phyloP scores from a whole-genome alignment of 2,113 vertebrate genomes.

The Rhinoderma darwinii region DNA sequence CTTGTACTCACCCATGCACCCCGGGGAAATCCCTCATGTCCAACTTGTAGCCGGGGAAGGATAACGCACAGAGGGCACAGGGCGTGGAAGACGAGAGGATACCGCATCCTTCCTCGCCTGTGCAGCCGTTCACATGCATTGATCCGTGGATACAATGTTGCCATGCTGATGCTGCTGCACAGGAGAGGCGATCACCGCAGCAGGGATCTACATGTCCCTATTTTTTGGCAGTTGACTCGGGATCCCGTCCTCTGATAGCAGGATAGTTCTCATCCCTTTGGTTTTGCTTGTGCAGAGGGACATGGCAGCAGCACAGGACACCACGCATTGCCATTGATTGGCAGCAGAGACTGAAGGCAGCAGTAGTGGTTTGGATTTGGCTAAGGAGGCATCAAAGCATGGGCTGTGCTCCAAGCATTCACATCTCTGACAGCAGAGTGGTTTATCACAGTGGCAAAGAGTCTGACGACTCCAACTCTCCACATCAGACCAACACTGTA shows the following conservation, averaged over 20 bases:
- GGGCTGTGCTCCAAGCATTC: conserved; percentile 98
- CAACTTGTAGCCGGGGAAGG: conserved; percentile 18
- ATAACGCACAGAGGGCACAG: conserved; percentile 23
- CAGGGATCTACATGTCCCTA: not conserved
- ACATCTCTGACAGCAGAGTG: conserved; percentile 88
- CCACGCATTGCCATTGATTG: conserved; percentile 1
- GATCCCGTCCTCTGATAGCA: not conserved
- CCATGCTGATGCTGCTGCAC: conserved; percentile 53
- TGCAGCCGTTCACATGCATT: not conserved
- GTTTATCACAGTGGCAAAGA: conserved; percentile 89
- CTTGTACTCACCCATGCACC: conserved; percentile 16
- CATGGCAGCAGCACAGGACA: conserved; percentile 2
- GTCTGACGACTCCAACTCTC: conserved; percentile 87
- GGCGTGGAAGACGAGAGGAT: conserved; percentile 27
- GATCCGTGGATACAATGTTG: conserved; percentile 43
- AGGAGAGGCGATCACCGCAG: not conserved
- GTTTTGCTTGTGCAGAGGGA: not conserved
- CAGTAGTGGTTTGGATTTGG: conserved; percentile 8
- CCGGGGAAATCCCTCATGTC: not conserved
- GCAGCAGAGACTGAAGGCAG: conserved; percentile 27
- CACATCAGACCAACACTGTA: conserved; percentile 82
- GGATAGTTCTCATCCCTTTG: not conserved
- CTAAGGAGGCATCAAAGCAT: conserved; percentile 76
- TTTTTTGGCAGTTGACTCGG: not conserved
- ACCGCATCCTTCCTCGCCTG: not conserved